Evolutionary conservation across 1,140 invertebrate genomes (phyloP), one percentile per base, ranked within the genome.

Genomic region (Drosophila neocordata): DNA sequence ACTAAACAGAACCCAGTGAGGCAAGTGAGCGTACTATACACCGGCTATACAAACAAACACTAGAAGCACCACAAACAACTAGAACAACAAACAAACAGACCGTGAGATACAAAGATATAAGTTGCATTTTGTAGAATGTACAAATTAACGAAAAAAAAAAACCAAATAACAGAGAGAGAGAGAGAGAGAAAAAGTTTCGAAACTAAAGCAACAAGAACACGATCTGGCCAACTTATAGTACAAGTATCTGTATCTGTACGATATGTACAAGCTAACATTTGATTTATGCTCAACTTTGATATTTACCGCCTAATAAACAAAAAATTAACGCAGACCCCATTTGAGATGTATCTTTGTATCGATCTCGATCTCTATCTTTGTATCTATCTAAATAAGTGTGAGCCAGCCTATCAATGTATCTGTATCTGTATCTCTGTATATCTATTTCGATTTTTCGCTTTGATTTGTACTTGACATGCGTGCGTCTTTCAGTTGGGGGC

Each of bases 261-360:
- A 52, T 79, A 65, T 73, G 69, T 79, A 74, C 62, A 79, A 81
- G 78, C 69, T 60, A 77, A 57, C 79, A 77, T 87, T 87, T 87
- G 82, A 87, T 87, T 87, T 87, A 87, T 88, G 75, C 75, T 87
- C 75, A 79, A 82, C 82, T 88, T 87, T 87, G 83, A 87, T 88
- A 87, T 87, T 88, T 87, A 87, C 83, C 83, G 83, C 83, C 76
- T 83, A 87, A 88, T 87, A 88, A 87, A 87, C 83, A 87, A 87
- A 87, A 85, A 87, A 87, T 87, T 87, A 87, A 87, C 82, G 55
- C 37, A 61, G 60, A 52, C 69, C 64, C 52, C 64, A 74, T 78
- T 79, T 69, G 73, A 62, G 61, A 64, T 79, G 41, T 61, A 70
- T 73, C 71, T 57, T 44, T 79, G 76, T 75, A 70, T 66, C 65